phyloP scores from a whole-genome alignment of 2,113 vertebrate genomes.

The Macroglossus sobrinus region DNA sequence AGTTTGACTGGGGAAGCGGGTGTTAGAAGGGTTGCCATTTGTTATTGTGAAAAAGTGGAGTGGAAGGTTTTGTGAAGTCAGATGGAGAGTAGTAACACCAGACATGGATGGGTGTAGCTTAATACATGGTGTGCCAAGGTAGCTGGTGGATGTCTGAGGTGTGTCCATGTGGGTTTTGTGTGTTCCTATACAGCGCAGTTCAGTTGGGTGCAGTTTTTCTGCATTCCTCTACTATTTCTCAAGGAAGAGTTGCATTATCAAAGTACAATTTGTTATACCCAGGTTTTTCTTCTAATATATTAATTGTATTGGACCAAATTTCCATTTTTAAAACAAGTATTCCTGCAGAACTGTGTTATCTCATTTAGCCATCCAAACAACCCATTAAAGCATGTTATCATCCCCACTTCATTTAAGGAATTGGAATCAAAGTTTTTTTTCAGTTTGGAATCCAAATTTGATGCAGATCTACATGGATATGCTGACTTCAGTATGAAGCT shows the following conservation, averaged over 20 bases:
- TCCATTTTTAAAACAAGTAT: not conserved
- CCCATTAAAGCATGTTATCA: not conserved
- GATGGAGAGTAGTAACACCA: not conserved
- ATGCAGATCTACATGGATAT: not conserved
- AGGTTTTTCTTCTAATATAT: not conserved
- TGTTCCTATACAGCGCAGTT: not conserved
- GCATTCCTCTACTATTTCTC: not conserved
- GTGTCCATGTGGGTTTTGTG: not conserved
- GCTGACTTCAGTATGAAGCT: not conserved
- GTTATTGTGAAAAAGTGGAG: not conserved
- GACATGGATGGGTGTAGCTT: not conserved
- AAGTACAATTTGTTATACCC: not conserved
- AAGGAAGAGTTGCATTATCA: not conserved
- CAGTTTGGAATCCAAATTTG: not conserved
- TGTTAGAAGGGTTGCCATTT: not conserved
- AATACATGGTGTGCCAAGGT: rapidly evolving
- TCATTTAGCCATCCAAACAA: not conserved
- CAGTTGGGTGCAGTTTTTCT: not conserved
- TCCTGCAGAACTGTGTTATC: not conserved
- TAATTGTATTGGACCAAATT: not conserved
- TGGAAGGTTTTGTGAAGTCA: not conserved
- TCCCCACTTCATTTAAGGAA: not conserved
- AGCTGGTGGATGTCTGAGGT: not conserved
- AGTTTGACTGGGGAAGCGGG: not conserved
- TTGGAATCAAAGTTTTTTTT: not conserved